Evolutionary conservation across 2,888 invertebrate genomes (phyloP).

Genomic region (Vanessa cardui): DNA sequence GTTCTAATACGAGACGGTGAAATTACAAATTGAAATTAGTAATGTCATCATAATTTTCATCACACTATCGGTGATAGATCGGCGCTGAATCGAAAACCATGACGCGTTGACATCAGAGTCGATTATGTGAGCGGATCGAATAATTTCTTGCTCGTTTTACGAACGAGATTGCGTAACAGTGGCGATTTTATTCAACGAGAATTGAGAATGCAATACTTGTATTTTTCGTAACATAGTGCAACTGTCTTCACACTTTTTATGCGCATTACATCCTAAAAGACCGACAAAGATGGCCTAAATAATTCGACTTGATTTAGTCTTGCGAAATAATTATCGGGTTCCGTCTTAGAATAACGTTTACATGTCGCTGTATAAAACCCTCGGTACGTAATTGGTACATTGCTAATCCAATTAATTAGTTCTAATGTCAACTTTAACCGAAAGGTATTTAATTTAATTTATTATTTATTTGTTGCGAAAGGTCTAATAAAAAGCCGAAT

Average conservation of each 20-base stretch:
- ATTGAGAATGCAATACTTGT: slow-evolving; percentile 55
- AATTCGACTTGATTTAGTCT: slow-evolving; percentile 32
- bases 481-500: no score
- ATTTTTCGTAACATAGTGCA: slow-evolving; percentile 60
- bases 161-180: slow-evolving; percentile 42
- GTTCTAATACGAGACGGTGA: slow-evolving; percentile 8
- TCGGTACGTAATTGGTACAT: slow-evolving; percentile 30
- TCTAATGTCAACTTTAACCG: not conserved
- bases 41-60: slow-evolving; percentile 49
- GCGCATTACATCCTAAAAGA: slow-evolving; percentile 52
- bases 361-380: slow-evolving; percentile 20
- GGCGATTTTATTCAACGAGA: slow-evolving; percentile 50
- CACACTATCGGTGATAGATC: slow-evolving; percentile 43
- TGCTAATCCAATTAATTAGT: slow-evolving; percentile 14
- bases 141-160: slow-evolving; percentile 48
- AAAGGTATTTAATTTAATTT: not conserved
- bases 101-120: slow-evolving; percentile 39
- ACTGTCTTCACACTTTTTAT: slow-evolving; percentile 56
- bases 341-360: slow-evolving; percentile 29
- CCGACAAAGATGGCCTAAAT: slow-evolving; percentile 41
- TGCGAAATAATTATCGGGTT: slow-evolving; percentile 34
- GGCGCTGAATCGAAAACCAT: slow-evolving; percentile 45
- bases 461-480: no score
- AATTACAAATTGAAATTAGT: slow-evolving; percentile 22
- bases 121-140: slow-evolving; percentile 54